A percentile compares a stretch with the other conserved stretches of the same genome.
phyloP scores from a whole-genome alignment of 2,113 vertebrate genomes.

The Physeter macrocephalus region DNA sequence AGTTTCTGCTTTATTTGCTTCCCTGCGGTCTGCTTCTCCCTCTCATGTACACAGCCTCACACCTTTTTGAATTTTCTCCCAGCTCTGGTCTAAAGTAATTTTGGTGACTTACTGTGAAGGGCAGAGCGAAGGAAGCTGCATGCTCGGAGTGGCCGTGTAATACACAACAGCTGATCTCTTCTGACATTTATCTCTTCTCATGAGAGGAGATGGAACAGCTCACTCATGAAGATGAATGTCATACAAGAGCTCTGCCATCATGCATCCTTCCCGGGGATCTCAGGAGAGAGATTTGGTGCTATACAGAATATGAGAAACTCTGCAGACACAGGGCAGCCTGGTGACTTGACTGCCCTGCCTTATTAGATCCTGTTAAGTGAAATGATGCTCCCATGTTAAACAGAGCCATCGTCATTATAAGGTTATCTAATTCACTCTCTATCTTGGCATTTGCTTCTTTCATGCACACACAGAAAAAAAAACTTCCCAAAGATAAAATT shows the following conservation, averaged over 20 bases:
- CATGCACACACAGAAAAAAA: background rate
- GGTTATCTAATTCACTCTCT: slow-evolving; percentile 59
- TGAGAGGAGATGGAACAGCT: slow-evolving; percentile 52
- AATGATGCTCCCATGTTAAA: slow-evolving; percentile 66
- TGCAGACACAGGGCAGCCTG: slow-evolving; percentile 47
- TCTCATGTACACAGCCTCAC: background rate
- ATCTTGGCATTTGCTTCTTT: slow-evolving; percentile 60
- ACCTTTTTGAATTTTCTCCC: background rate
- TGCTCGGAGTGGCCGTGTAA: background rate
- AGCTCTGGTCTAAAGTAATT: background rate
- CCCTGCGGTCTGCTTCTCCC: background rate
- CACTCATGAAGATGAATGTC: slow-evolving; percentile 76
- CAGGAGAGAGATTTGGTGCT: slow-evolving; percentile 57
- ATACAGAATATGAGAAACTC: slow-evolving; percentile 45
- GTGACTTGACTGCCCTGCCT: slow-evolving; percentile 50
- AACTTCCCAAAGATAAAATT: background rate
- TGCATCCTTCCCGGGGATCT: slow-evolving; percentile 33
- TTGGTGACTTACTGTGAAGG: slow-evolving; percentile 60
- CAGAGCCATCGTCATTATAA: slow-evolving; percentile 51
- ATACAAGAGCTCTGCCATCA: slow-evolving; percentile 27
- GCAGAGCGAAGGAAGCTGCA: slow-evolving; percentile 31
- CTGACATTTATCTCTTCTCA: slow-evolving; percentile 68
- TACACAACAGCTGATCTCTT: slow-evolving; percentile 41
- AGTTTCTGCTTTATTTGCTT: background rate
- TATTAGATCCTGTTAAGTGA: slow-evolving; percentile 58